Conservation (phyloP, 1,140 invertebrate genomes). For the Rhagoletis pomonella region DNA sequence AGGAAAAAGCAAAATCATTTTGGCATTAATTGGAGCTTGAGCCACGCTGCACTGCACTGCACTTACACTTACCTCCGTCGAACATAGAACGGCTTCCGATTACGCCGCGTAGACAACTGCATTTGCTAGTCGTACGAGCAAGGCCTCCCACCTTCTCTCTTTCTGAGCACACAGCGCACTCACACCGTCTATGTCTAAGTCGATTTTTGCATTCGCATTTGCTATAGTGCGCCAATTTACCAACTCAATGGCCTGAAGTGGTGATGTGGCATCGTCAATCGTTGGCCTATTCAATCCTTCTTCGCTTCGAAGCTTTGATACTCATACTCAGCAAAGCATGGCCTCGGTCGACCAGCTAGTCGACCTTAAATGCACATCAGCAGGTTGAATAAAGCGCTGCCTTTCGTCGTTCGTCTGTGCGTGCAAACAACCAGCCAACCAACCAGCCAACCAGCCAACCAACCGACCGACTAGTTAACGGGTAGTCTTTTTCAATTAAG, state of each 20-base stretch:
- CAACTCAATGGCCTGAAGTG: constrained; percentile 43
- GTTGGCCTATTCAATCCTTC: neutral
- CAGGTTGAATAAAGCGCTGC: neutral
- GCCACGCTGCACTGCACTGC: neutral
- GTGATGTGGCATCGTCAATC: constrained; percentile 28
- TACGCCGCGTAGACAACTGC: neutral
- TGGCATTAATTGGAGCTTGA: constrained; percentile 44
- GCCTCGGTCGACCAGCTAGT: neutral
- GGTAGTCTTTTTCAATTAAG: constrained; percentile 38
- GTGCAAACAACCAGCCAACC: too few relatives aligned
- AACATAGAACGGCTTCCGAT: neutral
- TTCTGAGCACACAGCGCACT: too few relatives aligned
- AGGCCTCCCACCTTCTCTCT: neutral
- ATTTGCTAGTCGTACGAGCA: neutral
- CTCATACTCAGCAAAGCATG: neutral
- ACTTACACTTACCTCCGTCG: neutral
- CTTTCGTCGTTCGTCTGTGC: neutral
- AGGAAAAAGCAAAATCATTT: neutral
- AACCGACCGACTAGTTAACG: neutral
- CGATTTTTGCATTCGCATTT: constrained; percentile 1
- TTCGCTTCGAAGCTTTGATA: neutral
- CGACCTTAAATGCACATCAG: constrained; percentile 23
- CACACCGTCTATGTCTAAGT: neutral
- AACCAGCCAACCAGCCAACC: too few relatives aligned
- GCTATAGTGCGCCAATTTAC: constrained; percentile 28